Conservation (phyloP, 2,113 vertebrate genomes). For the Serilophus lunatus region DNA sequence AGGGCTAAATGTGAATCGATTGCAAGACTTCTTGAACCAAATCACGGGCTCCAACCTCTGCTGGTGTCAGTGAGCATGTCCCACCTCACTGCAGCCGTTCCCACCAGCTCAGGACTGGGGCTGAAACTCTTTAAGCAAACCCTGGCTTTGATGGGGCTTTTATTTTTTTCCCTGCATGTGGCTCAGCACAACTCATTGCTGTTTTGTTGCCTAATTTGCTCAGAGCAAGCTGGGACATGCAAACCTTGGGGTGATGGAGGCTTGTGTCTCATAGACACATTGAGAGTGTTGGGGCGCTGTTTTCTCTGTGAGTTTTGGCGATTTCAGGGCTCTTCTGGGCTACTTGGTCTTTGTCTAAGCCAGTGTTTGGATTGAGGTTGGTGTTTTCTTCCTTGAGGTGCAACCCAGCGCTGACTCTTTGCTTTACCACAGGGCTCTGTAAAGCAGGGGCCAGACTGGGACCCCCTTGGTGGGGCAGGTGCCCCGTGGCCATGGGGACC, state of each 20-base stretch:
- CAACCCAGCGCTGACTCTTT: neutral
- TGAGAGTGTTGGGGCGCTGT: rapidly evolving
- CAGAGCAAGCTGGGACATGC: neutral
- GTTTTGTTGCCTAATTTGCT: neutral
- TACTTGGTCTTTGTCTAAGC: neutral
- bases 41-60: neutral
- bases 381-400: neutral
- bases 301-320: neutral
- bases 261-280: neutral
- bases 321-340: neutral
- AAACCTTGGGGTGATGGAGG: neutral
- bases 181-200: neutral
- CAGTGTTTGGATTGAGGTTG: neutral
- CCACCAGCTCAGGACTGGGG: neutral
- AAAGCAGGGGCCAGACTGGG: neutral
- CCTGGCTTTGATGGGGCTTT: neutral
- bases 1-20: conserved; percentile 1
- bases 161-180: rapidly evolving
- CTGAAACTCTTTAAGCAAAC: neutral
- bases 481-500: rapidly evolving
- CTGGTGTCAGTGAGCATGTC: neutral
- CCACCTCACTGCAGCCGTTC: neutral
- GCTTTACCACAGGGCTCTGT: neutral
- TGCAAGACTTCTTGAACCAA: neutral
- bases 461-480: rapidly evolving